Conservation (phyloP, 2,797 vertebrate genomes). For the Anabacerthia variegaticeps region DNA sequence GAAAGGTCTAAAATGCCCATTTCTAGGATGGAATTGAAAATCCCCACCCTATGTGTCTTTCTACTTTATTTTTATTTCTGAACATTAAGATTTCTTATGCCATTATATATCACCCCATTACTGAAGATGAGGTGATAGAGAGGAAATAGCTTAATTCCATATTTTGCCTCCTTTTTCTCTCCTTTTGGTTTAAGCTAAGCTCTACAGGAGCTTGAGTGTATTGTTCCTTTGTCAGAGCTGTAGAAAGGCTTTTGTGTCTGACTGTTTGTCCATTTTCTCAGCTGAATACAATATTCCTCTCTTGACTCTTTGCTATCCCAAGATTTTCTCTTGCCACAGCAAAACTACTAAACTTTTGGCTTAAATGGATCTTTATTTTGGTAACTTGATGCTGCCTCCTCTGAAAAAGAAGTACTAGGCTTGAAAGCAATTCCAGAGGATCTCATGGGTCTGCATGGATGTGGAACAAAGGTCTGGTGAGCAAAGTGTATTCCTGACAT, state of each 20-base stretch:
- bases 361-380: not conserved
- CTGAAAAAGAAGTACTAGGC: not conserved
- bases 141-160: not conserved
- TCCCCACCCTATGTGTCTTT: not conserved
- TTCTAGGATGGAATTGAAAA: not conserved
- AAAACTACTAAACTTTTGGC: not conserved
- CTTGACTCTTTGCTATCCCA: not conserved
- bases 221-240: not conserved
- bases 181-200: not conserved
- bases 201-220: not conserved
- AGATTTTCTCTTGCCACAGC: not conserved
- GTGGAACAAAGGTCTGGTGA: not conserved
- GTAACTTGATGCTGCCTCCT: not conserved
- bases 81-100: not conserved
- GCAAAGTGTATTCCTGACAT: not conserved
- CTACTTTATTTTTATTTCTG: not conserved
- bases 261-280: not conserved
- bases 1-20: not conserved
- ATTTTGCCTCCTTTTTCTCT: not conserved
- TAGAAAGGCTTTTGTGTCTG: conserved; percentile 11
- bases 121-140: not conserved
- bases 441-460: not conserved
- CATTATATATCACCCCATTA: not conserved
- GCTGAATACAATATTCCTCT: not conserved
- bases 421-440: not conserved